A percentile compares a stretch with the other conserved stretches of the same genome.
Conservation (phyloP, 2,888 invertebrate genomes). For the Drosophila histrio region DNA sequence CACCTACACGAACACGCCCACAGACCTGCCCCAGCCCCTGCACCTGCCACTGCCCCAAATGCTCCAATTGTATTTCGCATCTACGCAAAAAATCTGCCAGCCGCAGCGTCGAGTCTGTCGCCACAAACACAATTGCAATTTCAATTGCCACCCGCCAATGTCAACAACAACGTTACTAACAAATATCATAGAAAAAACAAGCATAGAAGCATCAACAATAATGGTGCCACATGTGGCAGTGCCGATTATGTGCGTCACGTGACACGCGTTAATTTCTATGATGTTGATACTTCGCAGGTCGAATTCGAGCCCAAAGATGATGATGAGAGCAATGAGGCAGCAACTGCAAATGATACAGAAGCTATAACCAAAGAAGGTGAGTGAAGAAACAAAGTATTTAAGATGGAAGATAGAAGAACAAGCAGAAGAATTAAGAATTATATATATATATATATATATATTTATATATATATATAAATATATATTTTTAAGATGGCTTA, state of each 20-base stretch:
- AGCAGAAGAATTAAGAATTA: no score
- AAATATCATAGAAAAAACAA: neutral
- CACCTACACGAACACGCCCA: constrained; percentile 8
- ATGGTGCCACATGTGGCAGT: constrained; percentile 17
- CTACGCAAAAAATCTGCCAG: constrained; percentile 38
- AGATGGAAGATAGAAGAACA: neutral
- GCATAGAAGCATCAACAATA: neutral
- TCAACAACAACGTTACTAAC: constrained; percentile 12
- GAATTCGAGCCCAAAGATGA: constrained; percentile 86
- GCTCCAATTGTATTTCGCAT: constrained; percentile 58
- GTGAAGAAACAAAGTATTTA: constrained; percentile 53
- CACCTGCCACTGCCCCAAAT: neutral
- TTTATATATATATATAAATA: no score
- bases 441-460: no score
- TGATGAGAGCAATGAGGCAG: constrained; percentile 86
- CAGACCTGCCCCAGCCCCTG: constrained; percentile 22
- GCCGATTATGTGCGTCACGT: constrained; percentile 84
- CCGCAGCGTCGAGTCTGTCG: constrained; percentile 2
- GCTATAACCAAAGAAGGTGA: constrained; percentile 95
- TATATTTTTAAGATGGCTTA: no score
- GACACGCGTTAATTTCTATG: constrained; percentile 85
- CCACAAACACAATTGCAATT: constrained; percentile 1
- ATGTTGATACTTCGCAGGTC: constrained; percentile 85
- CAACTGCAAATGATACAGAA: constrained; percentile 90
- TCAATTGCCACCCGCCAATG: constrained; percentile 24